Evolutionary conservation across 2,113 vertebrate species (phyloP), one percentile per base, ranked within the genome.

Genomic region (Phoxinus phoxinus): DNA sequence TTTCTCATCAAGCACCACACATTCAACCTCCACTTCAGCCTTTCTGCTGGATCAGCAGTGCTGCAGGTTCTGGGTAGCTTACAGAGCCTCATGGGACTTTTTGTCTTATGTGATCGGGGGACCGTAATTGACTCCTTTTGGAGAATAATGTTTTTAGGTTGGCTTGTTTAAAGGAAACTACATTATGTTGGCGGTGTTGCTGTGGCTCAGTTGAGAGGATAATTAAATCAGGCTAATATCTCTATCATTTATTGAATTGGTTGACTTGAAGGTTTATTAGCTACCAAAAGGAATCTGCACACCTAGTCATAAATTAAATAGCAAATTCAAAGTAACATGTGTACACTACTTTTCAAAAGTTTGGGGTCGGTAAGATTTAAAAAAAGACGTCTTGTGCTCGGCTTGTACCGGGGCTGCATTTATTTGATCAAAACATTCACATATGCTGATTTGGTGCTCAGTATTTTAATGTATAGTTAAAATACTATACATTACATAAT

Each of bases 31-130:
- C 32, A 58, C 30, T 73, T 67, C 30, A 67, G 25, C 35, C 23
- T 37, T 86, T 44, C 1, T 86, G 85, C 72, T 77, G 81, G 44
- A 83, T 44, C 81, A 86, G 86, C 51, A 32, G 23, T 51, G 19
- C 44, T 3, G 12, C 79, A 51, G 58, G 37, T 25, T 79, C 48
- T 63, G 30, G 69, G 56, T 27, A 65, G 15, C 56, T 25, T 53
- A 19, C 2, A 3, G 48, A 79, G 11, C 13, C 83, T 65, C 35
- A 19, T 10, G 67, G 76, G 86, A 75, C 51, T 32, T 73, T 84
- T 87, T 76, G 77, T 82, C 48, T 82, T 72, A 27, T 72, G 44
- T 85, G 81, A 87, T 85, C 71, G 61, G 75, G 75, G 59, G 44
- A n/a, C 41, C 30, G 41, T 87, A 84, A 84, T 84, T 87, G 56